These are phyloP conservation scores for Drosophila albomicans DNA, from an alignment of 1,140 invertebrate genomes.

Conservation along the genomic window DNA sequence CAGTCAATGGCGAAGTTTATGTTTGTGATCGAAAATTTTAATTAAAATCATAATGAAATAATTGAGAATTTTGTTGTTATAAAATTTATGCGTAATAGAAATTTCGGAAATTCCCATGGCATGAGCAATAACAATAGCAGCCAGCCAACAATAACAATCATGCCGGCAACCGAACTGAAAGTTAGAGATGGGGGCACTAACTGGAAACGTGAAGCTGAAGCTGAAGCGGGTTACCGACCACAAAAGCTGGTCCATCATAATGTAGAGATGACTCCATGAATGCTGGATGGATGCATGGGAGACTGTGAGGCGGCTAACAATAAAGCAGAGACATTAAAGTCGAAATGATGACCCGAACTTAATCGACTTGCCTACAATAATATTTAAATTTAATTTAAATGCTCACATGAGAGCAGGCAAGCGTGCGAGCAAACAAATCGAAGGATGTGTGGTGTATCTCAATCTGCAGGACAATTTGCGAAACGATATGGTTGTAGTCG, in stretches of 20 bases:
- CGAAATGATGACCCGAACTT: constrained; percentile 76
- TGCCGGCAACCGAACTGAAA: constrained; percentile 7
- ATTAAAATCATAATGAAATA: constrained; percentile 83
- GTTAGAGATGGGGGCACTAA: neutral
- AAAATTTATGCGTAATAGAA: constrained; percentile 65
- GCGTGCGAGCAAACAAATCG: constrained; percentile 70
- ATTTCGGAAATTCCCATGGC: constrained; percentile 68
- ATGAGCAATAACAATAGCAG: constrained; percentile 60
- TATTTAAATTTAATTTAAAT: constrained; percentile 85
- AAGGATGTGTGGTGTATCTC: constrained; percentile 45
- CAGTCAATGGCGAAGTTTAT: constrained; percentile 37
- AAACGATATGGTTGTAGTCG: constrained; percentile 52
- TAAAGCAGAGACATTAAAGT: constrained; percentile 80
- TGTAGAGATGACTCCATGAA: constrained; percentile 25
- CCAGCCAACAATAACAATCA: constrained; percentile 51
- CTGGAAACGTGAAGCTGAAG: neutral
- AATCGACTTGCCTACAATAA: constrained; percentile 83
- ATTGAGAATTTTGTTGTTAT: constrained; percentile 76
- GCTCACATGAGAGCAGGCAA: constrained; percentile 74
- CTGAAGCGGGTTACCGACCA: constrained; percentile 22
- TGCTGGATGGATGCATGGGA: neutral
- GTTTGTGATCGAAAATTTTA: constrained; percentile 68
- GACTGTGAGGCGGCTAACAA: constrained; percentile 51
- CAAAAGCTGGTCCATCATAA: constrained; percentile 60
- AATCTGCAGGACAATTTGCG: constrained; percentile 76